phyloP scores from a whole-genome alignment of 2,113 vertebrate species.

The Parus major region DNA sequence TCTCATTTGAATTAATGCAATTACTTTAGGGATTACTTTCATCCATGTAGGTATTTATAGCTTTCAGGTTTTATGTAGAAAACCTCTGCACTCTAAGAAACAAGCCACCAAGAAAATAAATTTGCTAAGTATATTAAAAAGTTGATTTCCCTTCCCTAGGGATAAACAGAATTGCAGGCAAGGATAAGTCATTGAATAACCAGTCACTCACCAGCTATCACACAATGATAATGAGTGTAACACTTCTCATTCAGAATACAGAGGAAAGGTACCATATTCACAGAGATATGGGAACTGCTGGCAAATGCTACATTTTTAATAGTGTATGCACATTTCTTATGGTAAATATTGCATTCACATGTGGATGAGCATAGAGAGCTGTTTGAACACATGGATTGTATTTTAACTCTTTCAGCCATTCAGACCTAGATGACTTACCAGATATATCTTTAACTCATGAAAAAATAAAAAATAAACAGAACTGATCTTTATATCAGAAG shows the following conservation, averaged over 20 bases:
- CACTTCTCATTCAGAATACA: neutral
- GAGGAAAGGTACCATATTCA: neutral
- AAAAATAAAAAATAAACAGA: neutral
- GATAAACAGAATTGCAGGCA: neutral
- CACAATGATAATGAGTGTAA: neutral
- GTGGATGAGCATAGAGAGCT: neutral
- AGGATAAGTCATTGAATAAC: neutral
- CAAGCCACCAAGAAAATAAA: neutral
- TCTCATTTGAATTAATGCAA: neutral
- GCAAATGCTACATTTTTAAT: neutral
- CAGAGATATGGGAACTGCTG: neutral
- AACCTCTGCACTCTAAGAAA: neutral
- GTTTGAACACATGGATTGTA: neutral
- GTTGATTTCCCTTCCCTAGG: neutral
- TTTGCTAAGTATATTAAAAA: neutral
- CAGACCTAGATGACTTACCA: neutral
- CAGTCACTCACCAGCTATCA: neutral
- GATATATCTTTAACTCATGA: neutral
- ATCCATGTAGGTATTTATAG: neutral
- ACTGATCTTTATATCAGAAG: neutral
- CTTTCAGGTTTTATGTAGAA: neutral
- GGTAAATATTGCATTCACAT: conserved; percentile 30
- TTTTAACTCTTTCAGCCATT: neutral
- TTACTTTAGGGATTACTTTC: conserved; percentile 8
- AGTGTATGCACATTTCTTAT: neutral